These are phyloP conservation scores for Myiozetetes cayanensis DNA, from an alignment of 2,113 vertebrate species.

Conservation along the genomic window DNA sequence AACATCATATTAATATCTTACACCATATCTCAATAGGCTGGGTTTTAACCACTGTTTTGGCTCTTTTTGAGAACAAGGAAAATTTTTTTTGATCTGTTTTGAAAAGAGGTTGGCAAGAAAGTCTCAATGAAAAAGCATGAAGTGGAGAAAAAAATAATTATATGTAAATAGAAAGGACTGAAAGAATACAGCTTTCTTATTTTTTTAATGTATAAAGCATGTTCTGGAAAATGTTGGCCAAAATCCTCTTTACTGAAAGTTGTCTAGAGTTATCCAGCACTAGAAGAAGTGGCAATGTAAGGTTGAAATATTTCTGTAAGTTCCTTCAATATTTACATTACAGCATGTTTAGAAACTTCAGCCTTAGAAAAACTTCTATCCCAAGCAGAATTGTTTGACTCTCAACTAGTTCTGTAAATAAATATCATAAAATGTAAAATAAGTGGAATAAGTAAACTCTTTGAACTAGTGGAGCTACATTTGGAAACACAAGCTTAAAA, in stretches of 20 bases:
- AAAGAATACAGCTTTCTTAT: neutral
- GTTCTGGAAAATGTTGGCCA: conserved; percentile 1
- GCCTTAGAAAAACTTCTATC: neutral
- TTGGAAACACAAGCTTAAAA: neutral
- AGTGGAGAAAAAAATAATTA: neutral
- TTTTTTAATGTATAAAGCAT: neutral
- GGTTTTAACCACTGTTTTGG: neutral
- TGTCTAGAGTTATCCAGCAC: neutral
- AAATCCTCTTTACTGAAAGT: conserved; percentile 28
- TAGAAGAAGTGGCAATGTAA: neutral
- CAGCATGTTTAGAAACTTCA: neutral
- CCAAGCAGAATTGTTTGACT: neutral
- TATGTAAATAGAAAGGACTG: neutral
- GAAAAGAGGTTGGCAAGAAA: neutral
- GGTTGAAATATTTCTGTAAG: neutral
- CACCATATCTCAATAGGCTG: neutral
- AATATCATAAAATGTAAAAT: neutral
- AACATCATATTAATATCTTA: neutral
- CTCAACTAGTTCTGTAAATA: neutral
- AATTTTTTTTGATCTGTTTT: neutral
- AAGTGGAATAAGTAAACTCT: neutral
- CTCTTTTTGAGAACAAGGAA: neutral
- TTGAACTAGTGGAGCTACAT: neutral
- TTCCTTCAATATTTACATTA: neutral
- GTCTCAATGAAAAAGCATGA: neutral